Conservation (phyloP, 2,797 vertebrate species). For the Furcifer pardalis region DNA sequence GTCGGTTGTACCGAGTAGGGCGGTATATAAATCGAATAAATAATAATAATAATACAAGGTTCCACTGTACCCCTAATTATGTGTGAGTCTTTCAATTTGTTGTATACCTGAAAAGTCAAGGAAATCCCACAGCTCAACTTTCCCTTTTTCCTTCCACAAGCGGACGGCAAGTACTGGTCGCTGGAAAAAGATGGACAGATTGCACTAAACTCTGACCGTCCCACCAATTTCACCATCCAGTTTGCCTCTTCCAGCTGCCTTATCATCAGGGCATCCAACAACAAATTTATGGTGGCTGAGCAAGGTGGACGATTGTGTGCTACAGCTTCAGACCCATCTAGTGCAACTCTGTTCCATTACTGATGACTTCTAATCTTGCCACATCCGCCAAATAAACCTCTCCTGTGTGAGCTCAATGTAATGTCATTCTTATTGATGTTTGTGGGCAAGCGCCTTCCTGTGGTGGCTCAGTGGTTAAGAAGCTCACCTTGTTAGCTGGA, state of each 20-base stretch:
- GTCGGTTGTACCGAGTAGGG: too few relatives aligned
- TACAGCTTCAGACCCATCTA: slow-evolving; percentile 11
- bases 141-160: background rate
- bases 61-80: too few relatives aligned
- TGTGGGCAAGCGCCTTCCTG: background rate
- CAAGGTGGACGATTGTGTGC: slow-evolving; percentile 41
- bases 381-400: slow-evolving; percentile 17
- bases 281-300: slow-evolving; percentile 43
- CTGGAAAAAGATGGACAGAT: slow-evolving; percentile 48
- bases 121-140: background rate
- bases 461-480: too few relatives aligned
- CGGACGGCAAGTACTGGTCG: slow-evolving; percentile 38
- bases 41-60: too few relatives aligned
- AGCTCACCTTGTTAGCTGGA: too few relatives aligned
- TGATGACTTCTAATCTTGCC: slow-evolving; percentile 2
- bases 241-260: slow-evolving; percentile 36
- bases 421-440: background rate
- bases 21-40: too few relatives aligned
- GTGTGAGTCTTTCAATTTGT: background rate
- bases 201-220: background rate
- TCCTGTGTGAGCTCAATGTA: background rate
- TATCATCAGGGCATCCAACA: slow-evolving; percentile 41
- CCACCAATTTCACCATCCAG: slow-evolving; percentile 45
- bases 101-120: background rate
- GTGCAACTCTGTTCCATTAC: slow-evolving; percentile 46